Percentiles rank a stretch among this genome's conserved stretches.
phyloP scores from a whole-genome alignment of 2,797 vertebrate species.

The Tapirus indicus region DNA sequence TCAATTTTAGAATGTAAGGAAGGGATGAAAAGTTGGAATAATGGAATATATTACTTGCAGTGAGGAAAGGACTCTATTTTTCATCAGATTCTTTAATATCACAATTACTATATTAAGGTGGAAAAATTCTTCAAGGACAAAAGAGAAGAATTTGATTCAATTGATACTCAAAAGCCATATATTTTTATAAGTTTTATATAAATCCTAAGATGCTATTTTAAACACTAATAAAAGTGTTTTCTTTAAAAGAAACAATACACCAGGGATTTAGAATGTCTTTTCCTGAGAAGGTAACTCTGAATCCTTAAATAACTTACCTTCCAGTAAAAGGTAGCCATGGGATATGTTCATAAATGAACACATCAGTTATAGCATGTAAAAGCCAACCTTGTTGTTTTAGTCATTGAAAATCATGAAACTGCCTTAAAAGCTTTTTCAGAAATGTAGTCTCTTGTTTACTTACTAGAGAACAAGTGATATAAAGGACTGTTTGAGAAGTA shows the following conservation, averaged over 20 bases:
- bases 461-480: conserved; percentile 45
- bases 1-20: neutral
- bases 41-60: neutral
- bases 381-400: conserved; percentile 79
- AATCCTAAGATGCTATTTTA: conserved; percentile 71
- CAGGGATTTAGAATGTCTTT: conserved; percentile 74
- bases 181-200: conserved; percentile 73
- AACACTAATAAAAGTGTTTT: conserved; percentile 52
- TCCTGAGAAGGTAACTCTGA: conserved; percentile 69
- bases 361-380: conserved; percentile 61
- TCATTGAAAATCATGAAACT: conserved; percentile 80
- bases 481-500: conserved; percentile 52
- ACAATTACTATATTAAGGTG: neutral
- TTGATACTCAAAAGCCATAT: neutral
- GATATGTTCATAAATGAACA: conserved; percentile 72
- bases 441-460: conserved; percentile 60
- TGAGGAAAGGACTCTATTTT: conserved; percentile 37
- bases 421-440: conserved; percentile 78
- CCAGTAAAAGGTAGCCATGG: conserved; percentile 69
- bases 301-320: conserved; percentile 80
- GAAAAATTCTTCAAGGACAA: conserved; percentile 50
- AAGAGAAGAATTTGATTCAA: conserved; percentile 51
- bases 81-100: conserved; percentile 61
- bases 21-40: neutral
- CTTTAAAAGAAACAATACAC: conserved; percentile 75